Evolutionary conservation across 2,113 vertebrate genomes (phyloP), one percentile per base, ranked within the genome.

Genomic region (Rhabdomys dilectus): DNA sequence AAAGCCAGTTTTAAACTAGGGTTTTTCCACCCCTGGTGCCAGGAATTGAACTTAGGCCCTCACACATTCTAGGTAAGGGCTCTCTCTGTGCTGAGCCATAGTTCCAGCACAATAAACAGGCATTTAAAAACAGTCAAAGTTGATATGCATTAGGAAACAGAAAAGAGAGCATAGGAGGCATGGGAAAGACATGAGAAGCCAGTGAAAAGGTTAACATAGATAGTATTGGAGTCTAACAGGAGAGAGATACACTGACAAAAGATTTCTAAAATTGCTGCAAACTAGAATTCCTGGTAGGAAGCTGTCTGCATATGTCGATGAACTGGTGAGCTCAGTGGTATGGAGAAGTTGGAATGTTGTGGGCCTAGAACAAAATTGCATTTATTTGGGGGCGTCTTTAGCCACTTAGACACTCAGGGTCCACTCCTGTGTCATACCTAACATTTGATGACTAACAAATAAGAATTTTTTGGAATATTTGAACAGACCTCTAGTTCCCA

Each of bases 181-280:
- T 26, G 82, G 24, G 17, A 64, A 77, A 22, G n/a, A 88, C 19
- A 5, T 19, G 7, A 13, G 34, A 91, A 87, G 58, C 26, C 6
- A 96, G 34, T 51, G 51, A 94, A 91, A 92, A 96, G 7, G n/a
- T 29, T 60, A 45, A 87, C 70, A 94, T 15, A 80, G 5, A 89
- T 34, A 64, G 81, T 90, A 22, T 5, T 70, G 62, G 24, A 86
- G 16, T 73, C 66, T 93, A 5, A 82, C 36, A 92, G 16, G 45
- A 26, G 21, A 73, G 76, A 39, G 15, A 76, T 73, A 87, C 7
- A 24, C 39, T 87, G 34, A 91, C 0, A 48, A 68, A 91, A 62
- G 51, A 77, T 77, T 94, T 93, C 15, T 77, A 48, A 48, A 76
- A 48, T 7, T 45, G 73, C n/a, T 22, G n/a, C 9, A 21, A 42